Conservation (phyloP, 35 echinoderm and acorn worm genomes). For the Lytechinus pictus region DNA sequence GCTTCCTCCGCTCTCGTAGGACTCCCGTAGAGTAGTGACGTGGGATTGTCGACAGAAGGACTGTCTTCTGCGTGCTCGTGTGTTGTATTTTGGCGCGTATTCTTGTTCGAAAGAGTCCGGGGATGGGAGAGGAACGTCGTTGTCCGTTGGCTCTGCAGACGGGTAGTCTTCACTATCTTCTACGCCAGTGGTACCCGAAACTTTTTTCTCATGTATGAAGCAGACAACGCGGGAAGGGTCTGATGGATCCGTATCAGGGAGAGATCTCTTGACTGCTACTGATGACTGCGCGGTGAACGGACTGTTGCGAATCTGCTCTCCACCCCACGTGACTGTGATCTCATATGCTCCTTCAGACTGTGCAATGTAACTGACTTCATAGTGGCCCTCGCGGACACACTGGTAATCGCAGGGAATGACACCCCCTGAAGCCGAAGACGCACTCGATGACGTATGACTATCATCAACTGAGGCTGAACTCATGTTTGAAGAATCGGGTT, state of each 20-base stretch:
- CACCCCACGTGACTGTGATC: conserved; percentile 82
- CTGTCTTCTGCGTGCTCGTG: conserved; percentile 52
- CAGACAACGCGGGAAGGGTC: conserved; percentile 68
- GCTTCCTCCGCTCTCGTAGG: conserved; percentile 61
- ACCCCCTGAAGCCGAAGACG: conserved; percentile 23
- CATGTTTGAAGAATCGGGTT: conserved; percentile 23
- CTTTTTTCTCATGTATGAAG: conserved; percentile 48
- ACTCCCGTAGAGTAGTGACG: conserved; percentile 55
- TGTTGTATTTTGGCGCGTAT: not conserved
- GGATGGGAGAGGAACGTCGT: not conserved
- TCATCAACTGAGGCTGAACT: not conserved
- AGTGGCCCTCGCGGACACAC: conserved; percentile 75
- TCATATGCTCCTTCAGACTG: conserved; percentile 54
- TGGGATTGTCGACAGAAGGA: conserved; percentile 71
- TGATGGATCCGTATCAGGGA: not conserved
- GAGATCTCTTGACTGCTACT: not conserved
- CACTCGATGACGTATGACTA: not conserved
- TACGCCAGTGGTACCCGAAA: not conserved
- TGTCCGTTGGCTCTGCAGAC: not conserved
- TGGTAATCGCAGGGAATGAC: conserved; percentile 81
- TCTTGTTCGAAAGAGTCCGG: not conserved
- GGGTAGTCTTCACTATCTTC: conserved; percentile 33
- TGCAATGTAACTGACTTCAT: conserved; percentile 87
- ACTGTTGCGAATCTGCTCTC: conserved; percentile 89
- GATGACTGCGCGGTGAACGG: conserved; percentile 72